Evolutionary conservation across 2,888 invertebrate species (phyloP), one percentile per base, ranked within the genome.

Genomic region (Malacosoma neustria): DNA sequence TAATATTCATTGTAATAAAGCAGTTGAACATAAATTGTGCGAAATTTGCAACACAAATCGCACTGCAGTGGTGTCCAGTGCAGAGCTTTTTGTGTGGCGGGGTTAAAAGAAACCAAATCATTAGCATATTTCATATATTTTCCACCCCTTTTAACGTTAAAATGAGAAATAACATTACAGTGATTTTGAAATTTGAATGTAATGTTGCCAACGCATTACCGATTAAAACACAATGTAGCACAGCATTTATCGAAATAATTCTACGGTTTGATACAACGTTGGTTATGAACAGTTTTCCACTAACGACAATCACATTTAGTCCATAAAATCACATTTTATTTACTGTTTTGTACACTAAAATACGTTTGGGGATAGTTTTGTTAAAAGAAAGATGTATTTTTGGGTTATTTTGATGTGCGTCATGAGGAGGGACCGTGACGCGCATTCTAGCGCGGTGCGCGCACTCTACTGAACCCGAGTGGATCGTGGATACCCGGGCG

Each of bases 21-120:
- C 37, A 46, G 43, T 46, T 45, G 42, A 45, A 53, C 49, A 60
- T 57, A 61, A 59, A 58, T 60, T 48, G 50, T 55, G 57, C 45
- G 61, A 67, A 81, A 84, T 80, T 82, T 77, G 82, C 84, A 84
- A 81, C 68, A 71, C 81, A 84, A 82, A 84, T 82, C 77, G 77
- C 82, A 85, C 76, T 85, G 85, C 85, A 84, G 85, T 79, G 84
- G 85, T 77, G 67, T 72, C 70, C 72, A 74, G 81, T 84, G 85
- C 85, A 82, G 85, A 76, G 79, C 72, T 84, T 85, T 82, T 82
- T 82, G 79, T 80, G 68, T 72, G 70, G 70, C 32, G 36, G 72
- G 64, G 70, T 67, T 70, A 64, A 75, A 81, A 81, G 79, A 74
- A 80, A 79, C 70, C 69, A 62, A 62, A 70, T 70, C 68, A 80